A percentile compares a stretch with the other conserved stretches of the same genome.
These are phyloP conservation scores for Mizuhopecten yessoensis DNA, from an alignment of 1,140 invertebrate species.

Conservation along the genomic window DNA sequence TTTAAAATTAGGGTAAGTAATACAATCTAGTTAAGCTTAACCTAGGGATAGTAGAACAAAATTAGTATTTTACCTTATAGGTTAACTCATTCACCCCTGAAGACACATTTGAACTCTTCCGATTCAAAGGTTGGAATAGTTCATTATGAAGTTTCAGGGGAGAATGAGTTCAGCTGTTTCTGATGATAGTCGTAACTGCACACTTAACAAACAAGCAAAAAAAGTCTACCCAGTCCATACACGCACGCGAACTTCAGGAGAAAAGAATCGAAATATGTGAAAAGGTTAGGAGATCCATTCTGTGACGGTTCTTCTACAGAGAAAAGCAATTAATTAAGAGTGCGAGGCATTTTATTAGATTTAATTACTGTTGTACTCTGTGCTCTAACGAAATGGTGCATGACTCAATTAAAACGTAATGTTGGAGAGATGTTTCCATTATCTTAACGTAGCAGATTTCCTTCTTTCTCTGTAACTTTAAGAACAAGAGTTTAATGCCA, in stretches of 20 bases:
- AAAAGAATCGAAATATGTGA: neutral
- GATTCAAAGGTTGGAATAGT: too few species aligned
- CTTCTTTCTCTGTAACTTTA: neutral
- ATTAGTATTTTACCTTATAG: neutral
- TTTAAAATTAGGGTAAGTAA: too few species aligned
- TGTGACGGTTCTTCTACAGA: neutral
- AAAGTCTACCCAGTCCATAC: neutral
- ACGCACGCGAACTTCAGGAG: neutral
- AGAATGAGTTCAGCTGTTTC: neutral
- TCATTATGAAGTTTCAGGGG: too few species aligned
- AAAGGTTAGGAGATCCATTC: neutral
- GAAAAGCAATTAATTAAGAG: neutral
- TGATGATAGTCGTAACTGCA: too few species aligned
- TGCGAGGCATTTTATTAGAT: neutral
- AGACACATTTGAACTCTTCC: too few species aligned
- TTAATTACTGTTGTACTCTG: conserved; percentile 19
- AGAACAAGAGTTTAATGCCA: neutral
- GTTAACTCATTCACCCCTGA: too few species aligned
- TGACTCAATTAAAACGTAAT: neutral
- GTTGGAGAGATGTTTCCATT: neutral
- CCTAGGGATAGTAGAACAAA: too few species aligned
- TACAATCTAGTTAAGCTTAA: too few species aligned
- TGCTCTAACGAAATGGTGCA: neutral
- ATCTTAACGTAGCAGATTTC: neutral
- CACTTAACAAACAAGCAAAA: neutral